phyloP scores from a whole-genome alignment of 2,888 invertebrate genomes.

The Drosophila subquinaria region DNA sequence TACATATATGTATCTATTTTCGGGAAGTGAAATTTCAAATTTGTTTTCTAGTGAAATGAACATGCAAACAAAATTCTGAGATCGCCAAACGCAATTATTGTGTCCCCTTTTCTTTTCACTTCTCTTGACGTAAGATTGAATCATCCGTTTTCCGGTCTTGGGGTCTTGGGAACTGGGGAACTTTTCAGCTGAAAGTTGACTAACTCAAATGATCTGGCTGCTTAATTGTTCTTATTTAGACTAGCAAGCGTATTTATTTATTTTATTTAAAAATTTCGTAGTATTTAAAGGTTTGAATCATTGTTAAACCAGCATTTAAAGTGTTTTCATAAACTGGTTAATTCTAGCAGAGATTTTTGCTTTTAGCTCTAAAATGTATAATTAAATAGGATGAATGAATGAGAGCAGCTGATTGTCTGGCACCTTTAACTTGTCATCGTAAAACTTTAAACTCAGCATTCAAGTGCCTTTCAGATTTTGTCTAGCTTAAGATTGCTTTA shows the following conservation, averaged over 20 bases:
- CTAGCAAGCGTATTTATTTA: neutral
- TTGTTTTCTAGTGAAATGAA: constrained; percentile 23
- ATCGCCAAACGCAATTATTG: constrained; percentile 20
- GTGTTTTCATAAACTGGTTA: neutral
- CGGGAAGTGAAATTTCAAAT: constrained; percentile 67
- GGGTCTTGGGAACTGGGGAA: constrained; percentile 6
- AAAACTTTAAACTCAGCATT: constrained; percentile 6
- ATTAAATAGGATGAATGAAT: neutral
- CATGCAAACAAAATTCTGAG: constrained; percentile 30
- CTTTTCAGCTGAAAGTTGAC: constrained; percentile 25
- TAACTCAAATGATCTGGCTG: constrained; percentile 13
- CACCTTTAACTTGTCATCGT: constrained; percentile 1
- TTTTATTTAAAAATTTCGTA: too few relatives aligned
- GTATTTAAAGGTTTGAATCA: neutral
- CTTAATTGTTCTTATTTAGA: constrained; percentile 7
- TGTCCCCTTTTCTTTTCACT: constrained; percentile 3
- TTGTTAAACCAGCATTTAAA: neutral
- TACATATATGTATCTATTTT: constrained; percentile 30
- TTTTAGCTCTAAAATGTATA: neutral
- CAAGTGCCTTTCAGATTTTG: neutral
- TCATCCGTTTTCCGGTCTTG: constrained; percentile 20
- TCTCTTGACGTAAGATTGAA: constrained; percentile 26
- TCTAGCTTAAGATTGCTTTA: neutral
- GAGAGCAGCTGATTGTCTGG: neutral
- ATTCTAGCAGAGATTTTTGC: neutral